These are phyloP conservation scores for Zhengitettix transpicula DNA, from an alignment of 2,888 invertebrate genomes.

Conservation along the genomic window DNA sequence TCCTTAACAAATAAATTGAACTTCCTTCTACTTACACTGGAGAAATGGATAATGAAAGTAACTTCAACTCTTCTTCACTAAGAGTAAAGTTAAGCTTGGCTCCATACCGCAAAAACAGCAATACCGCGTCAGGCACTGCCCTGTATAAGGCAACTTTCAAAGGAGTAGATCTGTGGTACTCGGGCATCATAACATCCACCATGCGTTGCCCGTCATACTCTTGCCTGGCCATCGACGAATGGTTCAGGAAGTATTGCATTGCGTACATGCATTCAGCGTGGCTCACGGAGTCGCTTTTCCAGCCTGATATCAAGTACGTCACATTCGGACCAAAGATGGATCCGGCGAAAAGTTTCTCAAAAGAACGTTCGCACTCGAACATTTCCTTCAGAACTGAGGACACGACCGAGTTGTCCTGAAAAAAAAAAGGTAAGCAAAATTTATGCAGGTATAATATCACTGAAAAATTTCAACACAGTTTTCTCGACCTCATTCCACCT, in stretches of 20 bases:
- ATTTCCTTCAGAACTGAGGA: constrained; percentile 48
- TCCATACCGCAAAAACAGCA: constrained; percentile 55
- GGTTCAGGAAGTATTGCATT: constrained; percentile 58
- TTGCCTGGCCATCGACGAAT: constrained; percentile 44
- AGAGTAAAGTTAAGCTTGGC: constrained; percentile 20
- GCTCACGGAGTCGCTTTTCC: constrained; percentile 70
- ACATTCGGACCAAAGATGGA: constrained; percentile 68
- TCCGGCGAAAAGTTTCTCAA: constrained; percentile 53
- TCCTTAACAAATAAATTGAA: no score
- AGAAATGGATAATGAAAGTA: no score
- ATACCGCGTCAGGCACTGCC: constrained; percentile 55
- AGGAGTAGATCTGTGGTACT: constrained; percentile 57
- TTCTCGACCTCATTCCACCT: no score
- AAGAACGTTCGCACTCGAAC: constrained; percentile 49
- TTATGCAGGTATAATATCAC: no score
- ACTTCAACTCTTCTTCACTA: neutral
- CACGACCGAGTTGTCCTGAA: constrained; percentile 46
- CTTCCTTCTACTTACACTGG: no score
- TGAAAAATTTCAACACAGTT: no score
- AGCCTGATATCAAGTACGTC: constrained; percentile 66
- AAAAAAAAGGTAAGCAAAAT: no score
- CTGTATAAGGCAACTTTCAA: constrained; percentile 57
- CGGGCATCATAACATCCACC: constrained; percentile 67
- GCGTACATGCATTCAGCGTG: constrained; percentile 64
- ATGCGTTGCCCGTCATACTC: constrained; percentile 29